Evolutionary conservation across 2,888 invertebrate genomes (phyloP), one percentile per base, ranked within the genome.

Genomic region (Cephus sareptanus): DNA sequence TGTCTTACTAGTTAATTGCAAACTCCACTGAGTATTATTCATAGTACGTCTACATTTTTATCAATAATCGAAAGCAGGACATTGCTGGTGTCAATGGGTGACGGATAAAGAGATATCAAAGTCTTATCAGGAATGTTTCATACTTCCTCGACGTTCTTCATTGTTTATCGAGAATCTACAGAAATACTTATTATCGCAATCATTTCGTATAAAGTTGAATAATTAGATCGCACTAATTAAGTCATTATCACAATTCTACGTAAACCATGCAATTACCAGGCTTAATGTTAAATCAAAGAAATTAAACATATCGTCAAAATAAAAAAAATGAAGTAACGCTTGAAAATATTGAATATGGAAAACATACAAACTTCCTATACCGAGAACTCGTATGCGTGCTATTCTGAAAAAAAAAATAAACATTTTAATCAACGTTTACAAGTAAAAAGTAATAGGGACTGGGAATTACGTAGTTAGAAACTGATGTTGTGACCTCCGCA

Each of bases 401-500:
- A 9, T 84, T 82, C 81, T 76, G 79, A 79, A 81, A 74, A 79
- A 81, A 71, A 79, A 82, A 83, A 80, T 85, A 83, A 84, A 84
- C 81, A 81, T 79, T 80, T 80, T 80, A 76, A 82, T 83, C 82
- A 81, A 81, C 80, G 81, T 80, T 81, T 76, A 79, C 81, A 81
- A 81, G 81, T 80, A 80, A 82, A 78, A 23, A 75, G 40, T 30
- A 56, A 37, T 34, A 33, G 40, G 33, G 68, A 11, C 31, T 34
- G 35, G 13, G 31, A 56, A 75, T 35, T 68, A 74, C 40, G 40
- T 56, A 56, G 40, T 56, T 56, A 23, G 40, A 56, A 15, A 15
- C 75, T 75, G 31, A 56, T 56, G 40, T 23, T 68, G 69, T 77
- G 77, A 77, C 77, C 77, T 77, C 77, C 73, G 23, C 74, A 74